Conservation (phyloP, 2,888 invertebrate genomes). For the Choristoneura rosaceana region DNA sequence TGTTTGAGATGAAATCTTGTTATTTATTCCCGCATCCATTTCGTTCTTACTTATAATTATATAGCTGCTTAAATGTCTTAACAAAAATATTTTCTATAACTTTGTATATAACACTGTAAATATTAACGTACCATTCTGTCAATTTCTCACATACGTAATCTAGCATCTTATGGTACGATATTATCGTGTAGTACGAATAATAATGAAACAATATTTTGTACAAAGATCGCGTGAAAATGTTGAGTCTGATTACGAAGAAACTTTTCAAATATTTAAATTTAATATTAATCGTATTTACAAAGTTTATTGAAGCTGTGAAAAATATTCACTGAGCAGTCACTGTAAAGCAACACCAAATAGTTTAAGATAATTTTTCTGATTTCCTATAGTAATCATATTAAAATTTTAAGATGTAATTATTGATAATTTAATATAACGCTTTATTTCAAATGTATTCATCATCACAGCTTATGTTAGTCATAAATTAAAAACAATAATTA, state of each 20-base stretch:
- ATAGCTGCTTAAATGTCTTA: constrained; percentile 36
- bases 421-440: constrained; percentile 43
- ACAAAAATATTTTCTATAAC: constrained; percentile 45
- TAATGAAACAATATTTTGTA: constrained; percentile 74
- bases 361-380: constrained; percentile 63
- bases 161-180: constrained; percentile 56
- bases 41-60: constrained; percentile 15
- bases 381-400: constrained; percentile 46
- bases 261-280: constrained; percentile 66
- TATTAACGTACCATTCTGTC: constrained; percentile 67
- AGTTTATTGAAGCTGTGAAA: constrained; percentile 67
- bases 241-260: constrained; percentile 76
- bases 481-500: constrained; percentile 21
- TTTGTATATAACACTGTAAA: constrained; percentile 60
- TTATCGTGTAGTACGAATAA: constrained; percentile 54
- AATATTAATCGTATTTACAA: constrained; percentile 53
- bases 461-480: constrained; percentile 41
- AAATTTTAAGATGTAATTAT: constrained; percentile 42
- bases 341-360: constrained; percentile 83
- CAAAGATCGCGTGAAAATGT: constrained; percentile 74
- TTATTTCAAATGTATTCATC: constrained; percentile 39
- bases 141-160: constrained; percentile 80
- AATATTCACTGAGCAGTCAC: constrained; percentile 64
- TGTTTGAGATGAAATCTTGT: constrained; percentile 62
- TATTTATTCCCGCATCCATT: constrained; percentile 29